Percentiles rank a stretch among this genome's conserved stretches.
phyloP scores from a whole-genome alignment of 2,888 invertebrate genomes.

The Hyalella azteca region DNA sequence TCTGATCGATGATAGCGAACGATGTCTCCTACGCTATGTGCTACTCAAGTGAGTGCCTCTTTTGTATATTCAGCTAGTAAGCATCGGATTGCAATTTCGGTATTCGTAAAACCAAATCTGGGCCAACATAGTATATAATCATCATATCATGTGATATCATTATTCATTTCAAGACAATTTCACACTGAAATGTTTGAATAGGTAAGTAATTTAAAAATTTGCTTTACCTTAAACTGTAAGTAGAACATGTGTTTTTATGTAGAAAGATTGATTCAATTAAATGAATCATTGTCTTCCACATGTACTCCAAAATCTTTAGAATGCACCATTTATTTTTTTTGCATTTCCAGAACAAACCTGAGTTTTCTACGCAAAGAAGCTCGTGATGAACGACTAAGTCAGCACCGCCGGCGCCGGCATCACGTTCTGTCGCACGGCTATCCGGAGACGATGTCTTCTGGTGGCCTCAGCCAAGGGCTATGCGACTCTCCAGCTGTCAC shows the following conservation, averaged over 20 bases:
- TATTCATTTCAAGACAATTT: no score
- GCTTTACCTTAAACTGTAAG: no score
- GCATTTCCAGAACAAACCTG: slow-evolving; percentile 1
- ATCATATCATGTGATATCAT: no score
- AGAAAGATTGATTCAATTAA: no score
- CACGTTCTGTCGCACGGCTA: neutral
- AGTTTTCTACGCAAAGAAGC: neutral
- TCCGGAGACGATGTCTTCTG: neutral
- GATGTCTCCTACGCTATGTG: neutral
- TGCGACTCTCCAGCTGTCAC: neutral
- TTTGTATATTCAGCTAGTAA: neutral
- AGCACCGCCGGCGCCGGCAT: neutral
- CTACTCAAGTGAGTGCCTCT: slow-evolving; percentile 25
- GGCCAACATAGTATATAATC: no score
- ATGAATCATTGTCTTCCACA: no score
- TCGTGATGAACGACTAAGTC: neutral
- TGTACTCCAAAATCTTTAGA: no score
- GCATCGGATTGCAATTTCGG: neutral
- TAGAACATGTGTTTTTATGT: no score
- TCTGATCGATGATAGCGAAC: neutral
- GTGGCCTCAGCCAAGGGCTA: neutral
- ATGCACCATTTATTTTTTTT: neutral
- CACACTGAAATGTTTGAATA: no score
- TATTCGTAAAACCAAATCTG: no score
- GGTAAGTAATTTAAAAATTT: no score